Base-by-base conservation (phyloP, 1,140 invertebrate genomes). In the Pogonomyrmex californicus region DNA sequence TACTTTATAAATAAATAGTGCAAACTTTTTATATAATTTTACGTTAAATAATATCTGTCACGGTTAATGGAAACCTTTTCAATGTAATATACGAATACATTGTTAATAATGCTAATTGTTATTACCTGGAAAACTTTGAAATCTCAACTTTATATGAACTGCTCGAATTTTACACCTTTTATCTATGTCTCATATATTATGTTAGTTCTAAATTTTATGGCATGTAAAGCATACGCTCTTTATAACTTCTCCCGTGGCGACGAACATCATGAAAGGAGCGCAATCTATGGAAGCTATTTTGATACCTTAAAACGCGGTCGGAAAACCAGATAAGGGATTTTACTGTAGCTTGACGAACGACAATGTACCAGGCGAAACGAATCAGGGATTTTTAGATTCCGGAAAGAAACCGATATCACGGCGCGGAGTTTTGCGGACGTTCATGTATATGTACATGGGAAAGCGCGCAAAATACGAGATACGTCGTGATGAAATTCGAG, bases 251-350 rank as follows among this genome's bases (percentile, higher is more conserved):
- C 47, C 49, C 33, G 10, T 10, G 41, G n/a, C n/a, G 17, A 17
- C 44, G n/a, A 36, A 79, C 30, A 36, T 49, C 23, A 38, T 68
- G 66, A 71, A 68, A 82, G 38, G 68, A 30, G 68, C 44, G 54
- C 54, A 60, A 81, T 77, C 75, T 38, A 44, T 30, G 54, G 36
- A 58, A 82, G 41, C 63, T 79, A 60, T 82, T 82, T 70, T 49
- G 85, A 82, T 86, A 70, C 85, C 65, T 82, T 82, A 82, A 86
- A 82, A 54, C 44, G 49, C 85, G 54, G 66, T 36, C 47, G 85
- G 77, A 30, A 56, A 86, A 82, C 54, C 44, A 82, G 85, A 86
- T 86, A 82, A 82, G 68, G 77, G 76, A 86, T 86, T 86, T 86
- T 63, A 71, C 77, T 66, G 56, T 81, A 81, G 76, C 65, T 44